These are phyloP conservation scores for Berghia stephanieae DNA, from an alignment of 1,140 invertebrate species.

Conservation along the genomic window DNA sequence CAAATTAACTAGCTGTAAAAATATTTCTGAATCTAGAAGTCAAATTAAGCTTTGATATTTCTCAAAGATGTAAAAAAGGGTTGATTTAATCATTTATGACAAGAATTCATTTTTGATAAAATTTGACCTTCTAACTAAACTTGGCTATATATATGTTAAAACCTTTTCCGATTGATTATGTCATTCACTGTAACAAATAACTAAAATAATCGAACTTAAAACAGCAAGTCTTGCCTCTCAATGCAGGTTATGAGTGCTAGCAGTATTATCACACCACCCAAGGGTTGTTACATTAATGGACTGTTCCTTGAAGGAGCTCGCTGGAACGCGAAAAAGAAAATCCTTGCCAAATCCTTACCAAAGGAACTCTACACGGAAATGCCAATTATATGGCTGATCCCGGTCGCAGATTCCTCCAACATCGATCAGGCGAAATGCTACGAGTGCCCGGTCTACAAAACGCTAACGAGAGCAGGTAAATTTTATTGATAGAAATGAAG, in stretches of 20 bases:
- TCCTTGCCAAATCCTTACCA: constrained; percentile 62
- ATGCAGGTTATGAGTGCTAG: background rate
- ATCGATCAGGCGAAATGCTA: constrained; percentile 43
- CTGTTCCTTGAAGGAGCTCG: constrained; percentile 66
- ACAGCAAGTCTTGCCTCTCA: background rate
- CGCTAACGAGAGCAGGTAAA: constrained; percentile 61
- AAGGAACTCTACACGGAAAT: constrained; percentile 67
- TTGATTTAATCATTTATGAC: no score
- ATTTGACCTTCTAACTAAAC: no score
- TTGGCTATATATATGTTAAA: no score
- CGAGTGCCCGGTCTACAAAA: constrained; percentile 65
- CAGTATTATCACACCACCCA: constrained; percentile 58
- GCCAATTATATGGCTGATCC: constrained; percentile 62
- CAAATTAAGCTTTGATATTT: no score
- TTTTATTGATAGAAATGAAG: background rate
- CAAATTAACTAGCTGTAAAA: no score
- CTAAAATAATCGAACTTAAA: no score
- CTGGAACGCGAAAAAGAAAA: constrained; percentile 55
- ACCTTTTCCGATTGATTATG: no score
- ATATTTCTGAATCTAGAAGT: no score
- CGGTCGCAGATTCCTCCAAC: constrained; percentile 46
- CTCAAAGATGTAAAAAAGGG: no score
- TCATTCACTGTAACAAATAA: no score
- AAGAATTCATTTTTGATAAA: no score
- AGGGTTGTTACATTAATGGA: constrained; percentile 67